Conservation (phyloP, 1,140 invertebrate species). For the Temnothorax curvispinosus region DNA sequence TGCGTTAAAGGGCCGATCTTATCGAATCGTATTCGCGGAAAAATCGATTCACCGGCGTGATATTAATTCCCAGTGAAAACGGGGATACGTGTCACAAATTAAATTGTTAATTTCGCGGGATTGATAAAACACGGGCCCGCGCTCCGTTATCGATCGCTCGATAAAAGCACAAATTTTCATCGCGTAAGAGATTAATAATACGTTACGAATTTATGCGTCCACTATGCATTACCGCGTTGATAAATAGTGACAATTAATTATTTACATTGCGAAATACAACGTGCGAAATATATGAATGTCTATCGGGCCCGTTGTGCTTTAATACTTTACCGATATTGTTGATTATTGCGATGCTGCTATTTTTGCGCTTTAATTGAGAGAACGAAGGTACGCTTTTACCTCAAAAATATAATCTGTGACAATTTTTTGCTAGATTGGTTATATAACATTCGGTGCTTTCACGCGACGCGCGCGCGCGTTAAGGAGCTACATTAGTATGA, state of each 20-base stretch:
- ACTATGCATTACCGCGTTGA: constrained; percentile 34
- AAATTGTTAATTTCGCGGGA: constrained; percentile 47
- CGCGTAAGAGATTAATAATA: constrained; percentile 54
- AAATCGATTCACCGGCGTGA: constrained; percentile 31
- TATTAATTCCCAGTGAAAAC: constrained; percentile 37
- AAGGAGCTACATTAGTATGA: not conserved
- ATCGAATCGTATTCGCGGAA: not conserved
- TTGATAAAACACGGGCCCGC: constrained; percentile 31
- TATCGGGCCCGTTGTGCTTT: constrained; percentile 10
- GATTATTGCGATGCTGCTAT: constrained; percentile 28
- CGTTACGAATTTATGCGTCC: constrained; percentile 47
- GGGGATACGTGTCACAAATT: constrained; percentile 27
- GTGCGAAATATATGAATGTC: constrained; percentile 3
- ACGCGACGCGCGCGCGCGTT: not conserved
- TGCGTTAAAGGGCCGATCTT: not conserved
- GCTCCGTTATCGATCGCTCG: constrained; percentile 15
- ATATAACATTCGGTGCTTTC: not conserved
- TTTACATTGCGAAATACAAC: constrained; percentile 35
- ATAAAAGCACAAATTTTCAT: constrained; percentile 53
- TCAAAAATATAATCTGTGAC: constrained; percentile 16
- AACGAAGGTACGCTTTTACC: constrained; percentile 21
- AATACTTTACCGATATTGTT: constrained; percentile 26
- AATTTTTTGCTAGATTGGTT: not conserved
- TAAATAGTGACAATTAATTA: constrained; percentile 56
- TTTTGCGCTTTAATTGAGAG: constrained; percentile 21